Conservation (phyloP, 1,140 invertebrate genomes). For the Drosophila auraria region DNA sequence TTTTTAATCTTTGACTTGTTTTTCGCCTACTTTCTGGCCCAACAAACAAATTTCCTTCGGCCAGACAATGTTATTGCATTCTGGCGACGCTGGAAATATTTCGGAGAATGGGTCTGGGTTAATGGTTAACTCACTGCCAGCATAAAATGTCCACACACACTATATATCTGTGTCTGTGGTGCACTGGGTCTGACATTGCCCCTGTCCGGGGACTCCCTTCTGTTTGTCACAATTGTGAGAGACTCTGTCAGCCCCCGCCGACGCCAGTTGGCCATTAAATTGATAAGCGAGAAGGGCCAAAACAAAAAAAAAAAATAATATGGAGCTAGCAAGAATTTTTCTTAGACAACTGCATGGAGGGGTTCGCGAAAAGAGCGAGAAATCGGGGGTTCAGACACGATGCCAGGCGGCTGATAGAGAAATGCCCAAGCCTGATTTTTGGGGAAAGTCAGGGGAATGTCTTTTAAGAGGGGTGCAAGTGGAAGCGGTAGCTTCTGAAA, state of each 20-base stretch:
- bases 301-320: constrained; percentile 22
- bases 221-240: constrained; percentile 76
- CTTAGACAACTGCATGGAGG: constrained; percentile 59
- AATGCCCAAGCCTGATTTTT: not conserved
- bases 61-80: constrained; percentile 82
- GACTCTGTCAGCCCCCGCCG: constrained; percentile 31
- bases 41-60: constrained; percentile 48
- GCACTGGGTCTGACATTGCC: constrained; percentile 60
- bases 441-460: not conserved
- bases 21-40: constrained; percentile 56
- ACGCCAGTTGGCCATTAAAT: constrained; percentile 81
- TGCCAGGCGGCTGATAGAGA: constrained; percentile 59
- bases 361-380: constrained; percentile 2
- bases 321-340: constrained; percentile 26
- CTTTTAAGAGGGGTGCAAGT: constrained; percentile 4
- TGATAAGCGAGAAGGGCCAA: constrained; percentile 69
- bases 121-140: constrained; percentile 62
- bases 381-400: constrained; percentile 18
- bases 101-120: constrained; percentile 36
- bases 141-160: constrained; percentile 9
- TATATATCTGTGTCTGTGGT: constrained; percentile 47
- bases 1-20: constrained; percentile 82
- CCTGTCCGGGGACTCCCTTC: constrained; percentile 30
- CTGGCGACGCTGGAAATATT: constrained; percentile 57
- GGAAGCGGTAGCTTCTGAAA: not conserved